Evolutionary conservation across 2,797 vertebrate genomes (phyloP).

Genomic region (Enteromius anoplus): DNA sequence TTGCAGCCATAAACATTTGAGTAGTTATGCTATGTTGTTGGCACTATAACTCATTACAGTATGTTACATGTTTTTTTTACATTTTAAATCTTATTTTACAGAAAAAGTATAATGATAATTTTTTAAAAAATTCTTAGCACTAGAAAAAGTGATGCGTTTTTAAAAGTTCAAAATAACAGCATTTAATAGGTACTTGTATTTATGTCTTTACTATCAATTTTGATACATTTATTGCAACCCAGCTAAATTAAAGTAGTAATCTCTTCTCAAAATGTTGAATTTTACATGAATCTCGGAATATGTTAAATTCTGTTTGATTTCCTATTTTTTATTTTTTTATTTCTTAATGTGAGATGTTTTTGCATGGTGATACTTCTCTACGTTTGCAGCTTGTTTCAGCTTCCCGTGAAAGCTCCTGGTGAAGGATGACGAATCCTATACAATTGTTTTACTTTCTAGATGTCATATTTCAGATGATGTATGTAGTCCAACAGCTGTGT

Average conservation of each 20-base stretch:
- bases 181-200: neutral
- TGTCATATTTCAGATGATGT: constrained; percentile 40
- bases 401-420: constrained; percentile 1
- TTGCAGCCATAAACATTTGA: neutral
- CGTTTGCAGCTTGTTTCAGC: constrained; percentile 1
- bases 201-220: neutral
- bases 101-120: neutral
- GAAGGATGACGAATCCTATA: constrained; percentile 44
- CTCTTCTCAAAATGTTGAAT: neutral
- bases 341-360: neutral
- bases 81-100: neutral
- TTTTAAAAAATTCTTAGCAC: neutral
- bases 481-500: constrained; percentile 27
- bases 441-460: constrained; percentile 36
- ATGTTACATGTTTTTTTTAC: neutral
- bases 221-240: neutral
- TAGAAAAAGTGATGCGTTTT: neutral
- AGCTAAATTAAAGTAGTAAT: neutral
- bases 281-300: neutral
- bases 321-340: neutral
- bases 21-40: neutral
- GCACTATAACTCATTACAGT: neutral
- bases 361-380: neutral
- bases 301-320: neutral
- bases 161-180: neutral